phyloP scores from a whole-genome alignment of 2,797 vertebrate genomes.

The Etheostoma nigrum region DNA sequence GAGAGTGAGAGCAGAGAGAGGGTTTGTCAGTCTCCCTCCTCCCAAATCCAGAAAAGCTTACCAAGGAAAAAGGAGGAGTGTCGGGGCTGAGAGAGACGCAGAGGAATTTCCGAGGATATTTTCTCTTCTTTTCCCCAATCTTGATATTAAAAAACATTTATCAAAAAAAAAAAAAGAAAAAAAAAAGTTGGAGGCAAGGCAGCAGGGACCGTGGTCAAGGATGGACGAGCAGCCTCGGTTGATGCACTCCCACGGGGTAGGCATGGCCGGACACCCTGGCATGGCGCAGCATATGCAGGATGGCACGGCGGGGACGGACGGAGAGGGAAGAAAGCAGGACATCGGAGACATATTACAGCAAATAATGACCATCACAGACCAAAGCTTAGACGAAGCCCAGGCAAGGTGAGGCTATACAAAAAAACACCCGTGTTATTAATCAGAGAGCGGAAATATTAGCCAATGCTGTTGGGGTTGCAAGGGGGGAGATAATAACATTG shows the following conservation, averaged over 20 bases:
- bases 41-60: conserved; percentile 84
- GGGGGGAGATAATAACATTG: conserved; percentile 42
- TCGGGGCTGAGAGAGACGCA: conserved; percentile 74
- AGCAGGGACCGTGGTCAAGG: conserved; percentile 77
- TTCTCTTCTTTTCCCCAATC: conserved; percentile 34
- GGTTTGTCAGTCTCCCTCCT: conserved; percentile 81
- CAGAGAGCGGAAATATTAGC: conserved; percentile 24
- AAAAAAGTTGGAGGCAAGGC: conserved; percentile 81
- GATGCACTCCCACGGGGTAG: conserved; percentile 98
- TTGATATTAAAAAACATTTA: conserved; percentile 27
- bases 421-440: conserved; percentile 45
- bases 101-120: conserved; percentile 84
- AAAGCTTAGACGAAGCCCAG: conserved; percentile 98
- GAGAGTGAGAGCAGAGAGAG: conserved; percentile 53
- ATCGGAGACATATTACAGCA: conserved; percentile 99
- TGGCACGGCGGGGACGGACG: conserved; percentile 92
- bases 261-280: conserved; percentile 97
- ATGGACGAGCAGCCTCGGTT: conserved; percentile 97
- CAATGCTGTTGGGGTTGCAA: conserved; percentile 31
- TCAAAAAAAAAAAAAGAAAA: neutral
- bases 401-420: conserved; percentile 89
- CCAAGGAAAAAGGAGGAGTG: conserved; percentile 82
- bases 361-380: conserved; percentile 99
- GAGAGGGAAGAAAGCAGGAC: conserved; percentile 97
- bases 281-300: conserved; percentile 98